phyloP scores from a whole-genome alignment of 2,888 invertebrate species.

The Itoplectis maculator region DNA sequence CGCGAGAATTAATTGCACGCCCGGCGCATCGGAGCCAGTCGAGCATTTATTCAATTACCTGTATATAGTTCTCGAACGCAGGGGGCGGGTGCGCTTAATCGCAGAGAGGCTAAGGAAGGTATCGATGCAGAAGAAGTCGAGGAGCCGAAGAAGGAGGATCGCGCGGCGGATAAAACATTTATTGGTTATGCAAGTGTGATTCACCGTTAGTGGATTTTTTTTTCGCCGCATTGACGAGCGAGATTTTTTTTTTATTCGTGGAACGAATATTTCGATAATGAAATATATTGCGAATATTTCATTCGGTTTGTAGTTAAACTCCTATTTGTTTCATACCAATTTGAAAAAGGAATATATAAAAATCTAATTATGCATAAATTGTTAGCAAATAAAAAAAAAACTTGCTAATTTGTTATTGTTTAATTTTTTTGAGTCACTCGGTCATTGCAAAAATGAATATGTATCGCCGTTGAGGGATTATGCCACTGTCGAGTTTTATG shows the following conservation, averaged over 20 bases:
- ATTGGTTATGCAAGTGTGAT: conserved; percentile 56
- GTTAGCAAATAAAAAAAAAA: neutral
- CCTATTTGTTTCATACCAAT: neutral
- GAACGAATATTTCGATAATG: neutral
- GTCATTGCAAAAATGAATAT: too few relatives aligned
- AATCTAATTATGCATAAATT: neutral
- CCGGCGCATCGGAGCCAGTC: conserved; percentile 51
- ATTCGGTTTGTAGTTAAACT: neutral
- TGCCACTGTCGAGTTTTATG: too few relatives aligned
- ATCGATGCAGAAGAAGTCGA: conserved; percentile 54
- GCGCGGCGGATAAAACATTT: conserved; percentile 46
- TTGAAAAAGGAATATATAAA: neutral
- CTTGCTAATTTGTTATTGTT: neutral
- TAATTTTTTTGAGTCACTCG: neutral
- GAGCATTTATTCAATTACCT: conserved; percentile 65
- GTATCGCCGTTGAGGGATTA: too few relatives aligned
- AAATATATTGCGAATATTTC: neutral
- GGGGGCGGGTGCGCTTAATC: conserved; percentile 26
- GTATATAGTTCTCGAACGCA: conserved; percentile 9
- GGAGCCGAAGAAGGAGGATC: conserved; percentile 28
- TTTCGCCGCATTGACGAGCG: neutral
- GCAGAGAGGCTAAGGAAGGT: conserved; percentile 22
- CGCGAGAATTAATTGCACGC: conserved; percentile 60
- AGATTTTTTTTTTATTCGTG: neutral
- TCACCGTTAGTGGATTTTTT: conserved; percentile 11